Evolutionary conservation across 2,113 vertebrate species (phyloP).

Genomic region (Crotophaga sulcirostris): DNA sequence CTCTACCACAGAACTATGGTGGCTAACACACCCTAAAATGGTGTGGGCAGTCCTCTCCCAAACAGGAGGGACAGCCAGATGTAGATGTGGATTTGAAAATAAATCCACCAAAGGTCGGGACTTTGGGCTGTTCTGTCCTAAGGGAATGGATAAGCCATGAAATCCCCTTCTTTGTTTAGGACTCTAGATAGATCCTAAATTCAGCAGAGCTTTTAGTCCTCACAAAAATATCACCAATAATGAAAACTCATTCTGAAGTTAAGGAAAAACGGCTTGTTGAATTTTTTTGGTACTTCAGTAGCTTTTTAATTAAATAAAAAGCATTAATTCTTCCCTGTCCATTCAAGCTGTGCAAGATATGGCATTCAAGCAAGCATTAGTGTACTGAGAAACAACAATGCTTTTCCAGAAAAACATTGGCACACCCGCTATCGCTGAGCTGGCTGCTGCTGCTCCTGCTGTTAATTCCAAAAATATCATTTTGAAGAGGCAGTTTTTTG

Average conservation of each 20-base stretch:
- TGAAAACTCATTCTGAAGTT: neutral
- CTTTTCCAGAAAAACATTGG: neutral
- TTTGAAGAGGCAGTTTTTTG: neutral
- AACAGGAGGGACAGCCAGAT: neutral
- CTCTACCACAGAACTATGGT: neutral
- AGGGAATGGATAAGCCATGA: neutral
- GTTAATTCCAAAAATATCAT: neutral
- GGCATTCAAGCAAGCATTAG: neutral
- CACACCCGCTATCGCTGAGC: neutral
- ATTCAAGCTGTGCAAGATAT: neutral
- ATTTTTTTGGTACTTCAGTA: neutral
- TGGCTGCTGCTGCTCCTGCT: neutral
- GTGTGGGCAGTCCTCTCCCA: neutral
- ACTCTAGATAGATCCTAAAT: neutral
- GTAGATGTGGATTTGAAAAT: neutral
- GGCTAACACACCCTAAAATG: neutral
- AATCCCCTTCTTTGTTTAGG: neutral
- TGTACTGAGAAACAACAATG: neutral
- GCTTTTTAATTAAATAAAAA: slow-evolving; percentile 39
- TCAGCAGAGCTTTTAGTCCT: neutral
- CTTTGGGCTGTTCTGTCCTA: neutral
- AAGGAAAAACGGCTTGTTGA: neutral
- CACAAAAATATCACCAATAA: neutral
- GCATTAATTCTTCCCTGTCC: neutral
- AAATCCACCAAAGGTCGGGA: neutral